Conservation (phyloP, 23 tunicate genomes). For the Phallusia fumigata region DNA sequence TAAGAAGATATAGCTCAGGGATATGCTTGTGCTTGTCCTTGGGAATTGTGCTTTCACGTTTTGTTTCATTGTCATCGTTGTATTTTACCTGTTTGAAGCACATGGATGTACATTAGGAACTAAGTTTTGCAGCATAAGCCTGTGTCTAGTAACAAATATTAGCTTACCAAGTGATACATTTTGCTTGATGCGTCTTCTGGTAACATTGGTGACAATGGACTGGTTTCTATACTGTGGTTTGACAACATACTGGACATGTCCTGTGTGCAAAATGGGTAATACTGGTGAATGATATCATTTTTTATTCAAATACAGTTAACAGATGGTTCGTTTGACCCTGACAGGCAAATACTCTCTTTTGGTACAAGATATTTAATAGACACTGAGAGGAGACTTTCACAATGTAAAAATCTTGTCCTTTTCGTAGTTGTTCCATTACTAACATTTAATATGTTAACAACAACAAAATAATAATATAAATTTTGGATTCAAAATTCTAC, state of each 20-base stretch:
- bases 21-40: slow-evolving; percentile 79
- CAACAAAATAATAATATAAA: too few relatives aligned
- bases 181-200: slow-evolving; percentile 51
- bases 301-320: too few relatives aligned
- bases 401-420: too few relatives aligned
- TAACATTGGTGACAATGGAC: slow-evolving; percentile 76
- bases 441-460: too few relatives aligned
- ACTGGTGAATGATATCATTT: too few relatives aligned
- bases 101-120: background rate
- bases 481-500: too few relatives aligned
- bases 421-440: too few relatives aligned
- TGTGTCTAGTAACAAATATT: background rate
- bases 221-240: slow-evolving; percentile 39
- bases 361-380: too few relatives aligned
- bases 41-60: slow-evolving; percentile 81
- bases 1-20: slow-evolving; percentile 67
- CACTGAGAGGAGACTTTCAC: too few relatives aligned
- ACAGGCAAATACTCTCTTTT: too few relatives aligned
- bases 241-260: slow-evolving; percentile 44
- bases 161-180: slow-evolving; percentile 82
- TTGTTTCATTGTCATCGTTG: slow-evolving; percentile 75
- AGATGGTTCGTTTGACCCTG: too few relatives aligned
- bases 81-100: slow-evolving; percentile 53
- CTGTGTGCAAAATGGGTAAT: too few relatives aligned
- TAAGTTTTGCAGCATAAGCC: background rate